Evolutionary conservation across 2,888 invertebrate genomes (phyloP).

Genomic region (Pemphredon lugubris): DNA sequence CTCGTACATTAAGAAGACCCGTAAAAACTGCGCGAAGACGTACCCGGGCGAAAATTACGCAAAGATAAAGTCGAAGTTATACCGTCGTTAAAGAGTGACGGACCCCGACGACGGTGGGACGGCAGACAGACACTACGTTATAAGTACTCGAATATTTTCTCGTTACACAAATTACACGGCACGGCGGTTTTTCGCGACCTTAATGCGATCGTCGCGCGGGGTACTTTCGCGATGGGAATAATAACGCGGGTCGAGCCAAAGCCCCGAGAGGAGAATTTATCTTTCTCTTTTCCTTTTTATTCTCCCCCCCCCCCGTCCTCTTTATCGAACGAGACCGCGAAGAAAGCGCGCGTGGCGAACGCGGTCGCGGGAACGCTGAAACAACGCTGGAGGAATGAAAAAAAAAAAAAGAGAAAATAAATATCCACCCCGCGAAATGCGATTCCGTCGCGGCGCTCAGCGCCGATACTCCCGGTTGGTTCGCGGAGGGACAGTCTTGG

Average conservation of each 20-base stretch:
- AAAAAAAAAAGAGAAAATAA: no score
- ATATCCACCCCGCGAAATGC: no score
- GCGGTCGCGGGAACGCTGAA: no score
- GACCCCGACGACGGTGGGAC: not conserved
- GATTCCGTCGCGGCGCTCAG: conserved; percentile 24
- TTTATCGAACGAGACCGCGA: no score
- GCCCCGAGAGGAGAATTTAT: not conserved
- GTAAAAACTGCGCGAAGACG: conserved; percentile 52
- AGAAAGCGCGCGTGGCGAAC: no score
- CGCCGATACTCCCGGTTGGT: not conserved
- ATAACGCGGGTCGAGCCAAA: conserved; percentile 15
- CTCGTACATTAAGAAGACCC: conserved; percentile 47
- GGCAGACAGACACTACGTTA: not conserved
- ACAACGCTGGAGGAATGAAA: not conserved
- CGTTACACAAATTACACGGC: conserved; percentile 26
- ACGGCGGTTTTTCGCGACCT: conserved; percentile 23
- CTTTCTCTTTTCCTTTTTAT: conserved; percentile 8
- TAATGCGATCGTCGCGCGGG: conserved; percentile 33
- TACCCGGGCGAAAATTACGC: conserved; percentile 47
- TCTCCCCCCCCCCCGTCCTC: no score
- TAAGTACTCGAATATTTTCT: not conserved
- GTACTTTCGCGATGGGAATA: not conserved
- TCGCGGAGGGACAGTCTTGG: conserved; percentile 33
- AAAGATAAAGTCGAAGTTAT: conserved; percentile 60
- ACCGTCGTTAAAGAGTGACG: conserved; percentile 52